These are phyloP conservation scores for Hemicentrotus pulcherrimus DNA, from an alignment of 35 echinoderm and acorn worm species.

Conservation along the genomic window DNA sequence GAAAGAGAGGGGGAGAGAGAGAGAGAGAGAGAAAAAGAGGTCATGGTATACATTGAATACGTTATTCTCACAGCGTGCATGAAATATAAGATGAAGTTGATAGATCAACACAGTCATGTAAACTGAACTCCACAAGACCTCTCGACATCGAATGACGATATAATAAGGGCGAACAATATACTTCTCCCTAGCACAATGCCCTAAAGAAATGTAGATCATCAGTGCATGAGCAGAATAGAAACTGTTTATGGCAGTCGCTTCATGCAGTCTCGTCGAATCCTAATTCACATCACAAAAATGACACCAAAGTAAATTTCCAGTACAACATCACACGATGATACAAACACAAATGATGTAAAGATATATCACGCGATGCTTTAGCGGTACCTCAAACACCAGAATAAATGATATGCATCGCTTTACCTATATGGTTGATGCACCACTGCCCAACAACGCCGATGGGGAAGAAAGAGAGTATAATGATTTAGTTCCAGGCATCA, in stretches of 20 bases:
- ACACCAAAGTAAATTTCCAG: not conserved
- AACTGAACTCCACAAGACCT: not conserved
- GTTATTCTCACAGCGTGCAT: not conserved
- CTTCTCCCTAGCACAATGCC: too few relatives aligned
- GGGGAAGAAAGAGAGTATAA: not conserved
- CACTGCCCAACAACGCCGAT: not conserved
- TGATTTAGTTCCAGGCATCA: not conserved
- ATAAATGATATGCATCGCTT: not conserved
- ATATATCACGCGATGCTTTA: not conserved
- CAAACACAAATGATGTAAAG: not conserved
- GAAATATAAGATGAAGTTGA: not conserved
- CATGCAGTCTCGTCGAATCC: too few relatives aligned
- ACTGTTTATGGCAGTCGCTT: too few relatives aligned
- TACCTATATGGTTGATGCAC: not conserved
- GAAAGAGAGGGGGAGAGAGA: not conserved
- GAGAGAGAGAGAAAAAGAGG: not conserved
- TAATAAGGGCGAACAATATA: too few relatives aligned
- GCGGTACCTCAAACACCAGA: not conserved
- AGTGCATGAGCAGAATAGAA: too few relatives aligned
- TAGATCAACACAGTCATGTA: not conserved
- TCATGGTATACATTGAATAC: not conserved
- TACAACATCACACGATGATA: not conserved
- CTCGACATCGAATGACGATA: not conserved
- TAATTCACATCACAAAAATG: too few relatives aligned
- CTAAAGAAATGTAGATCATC: too few relatives aligned